Percentiles rank a stretch among this genome's conserved stretches.
Conservation (phyloP, 2,888 invertebrate species). For the Lumbricus terrestris region DNA sequence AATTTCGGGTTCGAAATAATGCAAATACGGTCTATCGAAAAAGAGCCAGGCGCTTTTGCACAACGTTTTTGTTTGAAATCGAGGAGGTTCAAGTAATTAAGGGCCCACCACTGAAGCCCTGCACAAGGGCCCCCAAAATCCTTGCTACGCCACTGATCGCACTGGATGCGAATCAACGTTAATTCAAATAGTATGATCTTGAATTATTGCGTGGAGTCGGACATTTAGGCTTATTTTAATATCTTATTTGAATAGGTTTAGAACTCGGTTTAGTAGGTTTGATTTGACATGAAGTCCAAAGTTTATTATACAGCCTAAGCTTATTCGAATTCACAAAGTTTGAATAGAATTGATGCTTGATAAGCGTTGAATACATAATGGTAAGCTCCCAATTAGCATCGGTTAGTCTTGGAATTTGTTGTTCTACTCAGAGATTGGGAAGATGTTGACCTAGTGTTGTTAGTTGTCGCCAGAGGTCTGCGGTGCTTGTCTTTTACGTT, state of each 20-base stretch:
- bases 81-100: too few species aligned
- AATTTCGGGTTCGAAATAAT: too few species aligned
- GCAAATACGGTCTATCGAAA: too few species aligned
- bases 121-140: too few species aligned
- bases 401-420: not conserved
- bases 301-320: too few species aligned
- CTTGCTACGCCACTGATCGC: too few species aligned
- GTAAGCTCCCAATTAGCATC: not conserved
- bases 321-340: not conserved
- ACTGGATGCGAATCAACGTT: not conserved
- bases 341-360: not conserved
- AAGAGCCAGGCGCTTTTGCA: too few species aligned
- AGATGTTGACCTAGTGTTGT: too few species aligned
- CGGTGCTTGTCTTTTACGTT: not conserved
- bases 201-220: not conserved
- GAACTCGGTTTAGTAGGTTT: not conserved
- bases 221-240: too few species aligned
- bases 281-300: not conserved
- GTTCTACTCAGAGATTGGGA: not conserved
- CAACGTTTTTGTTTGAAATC: too few species aligned
- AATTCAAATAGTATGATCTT: not conserved
- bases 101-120: too few species aligned
- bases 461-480: not conserved
- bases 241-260: not conserved
- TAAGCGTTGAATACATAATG: not conserved